These are phyloP conservation scores for Lochmaea capreae DNA, from an alignment of 2,888 invertebrate genomes.

Conservation along the genomic window DNA sequence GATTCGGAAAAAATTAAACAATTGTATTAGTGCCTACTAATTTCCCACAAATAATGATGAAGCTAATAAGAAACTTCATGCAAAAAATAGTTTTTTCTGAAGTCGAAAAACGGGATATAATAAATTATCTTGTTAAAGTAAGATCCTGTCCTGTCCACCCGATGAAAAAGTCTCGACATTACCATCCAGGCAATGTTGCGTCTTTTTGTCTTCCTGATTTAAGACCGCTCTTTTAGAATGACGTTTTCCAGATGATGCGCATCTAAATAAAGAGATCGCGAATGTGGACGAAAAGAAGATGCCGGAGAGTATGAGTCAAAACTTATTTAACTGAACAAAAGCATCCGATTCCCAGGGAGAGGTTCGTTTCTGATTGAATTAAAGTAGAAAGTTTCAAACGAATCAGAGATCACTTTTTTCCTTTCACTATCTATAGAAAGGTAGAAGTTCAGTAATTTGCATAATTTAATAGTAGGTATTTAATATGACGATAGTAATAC, in stretches of 20 bases:
- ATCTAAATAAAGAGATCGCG: slow-evolving; percentile 29
- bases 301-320: slow-evolving; percentile 7
- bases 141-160: background rate
- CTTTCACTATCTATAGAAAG: background rate
- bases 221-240: slow-evolving; percentile 17
- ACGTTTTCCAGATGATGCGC: slow-evolving; percentile 33
- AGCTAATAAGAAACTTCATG: background rate
- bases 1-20: too few species aligned
- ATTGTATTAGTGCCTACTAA: background rate
- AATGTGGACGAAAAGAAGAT: slow-evolving; percentile 21
- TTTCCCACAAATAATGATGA: background rate
- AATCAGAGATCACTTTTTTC: slow-evolving; percentile 4
- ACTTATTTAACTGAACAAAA: slow-evolving; percentile 15
- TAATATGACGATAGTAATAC: too few species aligned
- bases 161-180: slow-evolving; percentile 24
- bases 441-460: background rate
- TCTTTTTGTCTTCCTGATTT: slow-evolving; percentile 36
- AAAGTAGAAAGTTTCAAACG: slow-evolving; percentile 10
- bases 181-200: slow-evolving; percentile 27
- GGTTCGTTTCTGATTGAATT: slow-evolving; percentile 11
- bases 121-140: too few species aligned
- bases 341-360: slow-evolving; percentile 7
- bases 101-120: too few species aligned
- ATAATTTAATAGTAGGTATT: background rate
- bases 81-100: background rate